phyloP scores from a whole-genome alignment of 2,113 vertebrate species.

The Otocyon megalotis region DNA sequence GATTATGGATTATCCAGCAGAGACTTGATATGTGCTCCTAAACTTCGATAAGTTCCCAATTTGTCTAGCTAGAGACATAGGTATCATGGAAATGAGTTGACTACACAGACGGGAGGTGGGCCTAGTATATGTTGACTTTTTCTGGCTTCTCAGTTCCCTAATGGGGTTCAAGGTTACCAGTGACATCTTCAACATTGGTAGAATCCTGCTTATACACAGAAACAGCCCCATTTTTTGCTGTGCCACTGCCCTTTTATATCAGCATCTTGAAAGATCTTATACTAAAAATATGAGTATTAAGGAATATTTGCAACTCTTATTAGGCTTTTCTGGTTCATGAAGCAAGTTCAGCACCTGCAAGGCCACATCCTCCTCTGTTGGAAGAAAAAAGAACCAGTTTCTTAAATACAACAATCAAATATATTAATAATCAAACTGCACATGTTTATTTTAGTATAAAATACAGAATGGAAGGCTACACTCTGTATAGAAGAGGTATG shows the following conservation, averaged over 20 bases:
- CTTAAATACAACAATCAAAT: neutral
- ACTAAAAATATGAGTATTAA: neutral
- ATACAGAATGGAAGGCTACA: neutral
- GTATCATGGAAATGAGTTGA: neutral
- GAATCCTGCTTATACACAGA: neutral
- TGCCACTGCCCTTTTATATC: neutral
- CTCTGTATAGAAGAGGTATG: neutral
- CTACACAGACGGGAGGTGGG: neutral
- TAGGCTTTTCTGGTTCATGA: neutral
- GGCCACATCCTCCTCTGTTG: neutral
- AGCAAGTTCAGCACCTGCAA: neutral
- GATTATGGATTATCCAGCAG: neutral
- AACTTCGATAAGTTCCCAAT: neutral
- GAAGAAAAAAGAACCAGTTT: conserved; percentile 10
- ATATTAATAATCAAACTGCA: neutral
- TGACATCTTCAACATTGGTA: neutral
- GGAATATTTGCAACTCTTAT: neutral
- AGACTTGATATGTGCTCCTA: neutral
- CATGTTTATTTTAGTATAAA: neutral
- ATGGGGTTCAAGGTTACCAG: neutral
- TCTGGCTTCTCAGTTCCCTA: neutral
- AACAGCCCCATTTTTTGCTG: neutral
- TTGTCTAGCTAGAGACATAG: neutral
- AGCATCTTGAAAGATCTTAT: conserved; percentile 20
- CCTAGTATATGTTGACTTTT: neutral